Evolutionary conservation across 2,797 vertebrate genomes (phyloP), one percentile per base, ranked within the genome.

Genomic region (Thunnus albacares): DNA sequence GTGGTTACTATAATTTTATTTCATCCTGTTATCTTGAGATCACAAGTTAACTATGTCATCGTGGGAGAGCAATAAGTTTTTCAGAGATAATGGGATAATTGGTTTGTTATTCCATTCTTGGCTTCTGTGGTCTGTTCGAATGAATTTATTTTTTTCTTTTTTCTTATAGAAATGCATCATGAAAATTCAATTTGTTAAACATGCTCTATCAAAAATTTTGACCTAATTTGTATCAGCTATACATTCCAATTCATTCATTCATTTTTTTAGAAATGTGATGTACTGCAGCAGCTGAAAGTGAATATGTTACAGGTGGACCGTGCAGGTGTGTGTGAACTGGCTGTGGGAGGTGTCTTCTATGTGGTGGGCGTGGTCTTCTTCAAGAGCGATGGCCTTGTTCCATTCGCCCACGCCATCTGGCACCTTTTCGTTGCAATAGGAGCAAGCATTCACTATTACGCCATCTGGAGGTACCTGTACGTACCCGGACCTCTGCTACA

Each of bases 321-420:
- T 0, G 93, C 97, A 0, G 98, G 98, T 10, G 90, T 98, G 81
- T 93, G 92, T 24, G 98, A 99, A 88, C 95, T 99, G 87, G 92
- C 96, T 53, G 74, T 96, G 0, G 97, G 98, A 0, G 98, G 97
- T 0, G 71, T 96, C 79, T 97, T 95, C 90, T 99, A 98, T 71
- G 95, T 95, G 89, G 90, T 98, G 92, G 98, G 98, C 3, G 96
- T 96, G 51, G 92, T 96, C 68, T 99, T 99, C 96, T 99, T 99
- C 92, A 98, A 97, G 83, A 98, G 98, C 0, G 98, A 99, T 0
- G 97, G 98, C 33, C 94, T 97, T 20, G 96, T 98, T 56, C 98
- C 98, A 10, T 99, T 99, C 0, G 97, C 97, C 56, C 98, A 99
- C 0, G 97, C 98, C 89, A 98, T 99, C 94, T 99, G 98, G 98